Evolutionary conservation across 1,140 invertebrate genomes (phyloP).

Genomic region (Drosophila rhopaloa): DNA sequence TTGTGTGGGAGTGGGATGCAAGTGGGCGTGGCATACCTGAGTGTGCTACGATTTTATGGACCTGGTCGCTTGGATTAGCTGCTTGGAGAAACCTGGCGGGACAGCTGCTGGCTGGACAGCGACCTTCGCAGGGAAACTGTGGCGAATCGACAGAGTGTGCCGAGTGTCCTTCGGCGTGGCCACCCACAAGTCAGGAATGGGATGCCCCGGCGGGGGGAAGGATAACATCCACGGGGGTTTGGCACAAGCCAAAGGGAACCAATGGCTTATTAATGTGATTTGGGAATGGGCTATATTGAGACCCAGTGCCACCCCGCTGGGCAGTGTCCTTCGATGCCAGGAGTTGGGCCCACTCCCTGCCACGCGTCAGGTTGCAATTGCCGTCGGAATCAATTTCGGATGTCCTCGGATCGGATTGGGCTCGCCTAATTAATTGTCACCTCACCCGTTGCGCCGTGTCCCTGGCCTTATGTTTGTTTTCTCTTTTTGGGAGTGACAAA

Average conservation of each 20-base stretch:
- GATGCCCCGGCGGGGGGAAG: conserved; percentile 4
- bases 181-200: conserved; percentile 35
- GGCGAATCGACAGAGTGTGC: conserved; percentile 25
- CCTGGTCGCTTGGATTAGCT: conserved; percentile 36
- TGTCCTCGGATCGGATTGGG: conserved; percentile 32
- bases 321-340: conserved; percentile 1
- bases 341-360: conserved; percentile 30
- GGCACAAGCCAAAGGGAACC: conserved; percentile 69
- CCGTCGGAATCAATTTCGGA: conserved; percentile 6
- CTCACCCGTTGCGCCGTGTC: conserved; percentile 19
- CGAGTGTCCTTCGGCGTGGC: conserved; percentile 52
- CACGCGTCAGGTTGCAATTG: conserved; percentile 55
- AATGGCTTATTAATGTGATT: conserved; percentile 64
- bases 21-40: conserved; percentile 19
- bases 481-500: neutral
- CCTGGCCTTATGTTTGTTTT: conserved; percentile 51
- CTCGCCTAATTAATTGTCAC: conserved; percentile 74
- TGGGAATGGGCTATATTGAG: conserved; percentile 11
- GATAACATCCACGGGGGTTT: conserved; percentile 37
- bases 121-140: conserved; percentile 19
- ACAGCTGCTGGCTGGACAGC: conserved; percentile 16
- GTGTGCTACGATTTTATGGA: conserved; percentile 17
- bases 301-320: conserved; percentile 13
- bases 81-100: conserved; percentile 36
- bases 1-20: neutral